Evolutionary conservation across 1,140 invertebrate genomes (phyloP).

Genomic region (roundworm (Caenorhabditis elegans)): DNA sequence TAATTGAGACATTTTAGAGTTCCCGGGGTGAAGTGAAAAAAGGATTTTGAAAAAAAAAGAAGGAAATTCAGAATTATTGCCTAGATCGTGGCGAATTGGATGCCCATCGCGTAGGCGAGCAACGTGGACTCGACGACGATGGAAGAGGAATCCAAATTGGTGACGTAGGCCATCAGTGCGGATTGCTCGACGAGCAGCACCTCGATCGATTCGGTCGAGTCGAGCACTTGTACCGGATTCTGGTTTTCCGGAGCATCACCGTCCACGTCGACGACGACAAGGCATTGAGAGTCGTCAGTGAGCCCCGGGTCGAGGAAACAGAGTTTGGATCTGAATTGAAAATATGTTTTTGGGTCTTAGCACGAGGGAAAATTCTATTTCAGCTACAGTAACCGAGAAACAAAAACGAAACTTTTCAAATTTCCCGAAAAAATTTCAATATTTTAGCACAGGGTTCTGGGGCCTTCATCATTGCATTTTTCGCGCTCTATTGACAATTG

Average conservation of each 20-base stretch:
- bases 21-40: too few species aligned
- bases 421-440: too few species aligned
- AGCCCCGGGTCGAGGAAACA: slow-evolving; percentile 50
- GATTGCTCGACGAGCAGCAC: not conserved
- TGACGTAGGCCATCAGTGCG: not conserved
- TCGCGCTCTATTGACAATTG: too few species aligned
- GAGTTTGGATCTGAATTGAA: slow-evolving; percentile 12
- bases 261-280: slow-evolving; percentile 51
- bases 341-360: too few species aligned
- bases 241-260: slow-evolving; percentile 48
- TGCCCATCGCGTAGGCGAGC: not conserved
- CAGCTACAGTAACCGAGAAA: too few species aligned
- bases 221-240: slow-evolving; percentile 46
- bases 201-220: slow-evolving; percentile 6
- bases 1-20: too few species aligned
- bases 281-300: slow-evolving; percentile 47
- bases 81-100: not conserved
- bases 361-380: too few species aligned
- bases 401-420: too few species aligned
- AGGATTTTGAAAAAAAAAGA: too few species aligned
- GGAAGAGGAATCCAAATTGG: not conserved
- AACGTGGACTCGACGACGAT: not conserved
- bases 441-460: too few species aligned
- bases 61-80: too few species aligned
- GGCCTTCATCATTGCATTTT: too few species aligned